Evolutionary conservation across 2,113 vertebrate genomes (phyloP).

Genomic region (Accipiter virgatus): DNA sequence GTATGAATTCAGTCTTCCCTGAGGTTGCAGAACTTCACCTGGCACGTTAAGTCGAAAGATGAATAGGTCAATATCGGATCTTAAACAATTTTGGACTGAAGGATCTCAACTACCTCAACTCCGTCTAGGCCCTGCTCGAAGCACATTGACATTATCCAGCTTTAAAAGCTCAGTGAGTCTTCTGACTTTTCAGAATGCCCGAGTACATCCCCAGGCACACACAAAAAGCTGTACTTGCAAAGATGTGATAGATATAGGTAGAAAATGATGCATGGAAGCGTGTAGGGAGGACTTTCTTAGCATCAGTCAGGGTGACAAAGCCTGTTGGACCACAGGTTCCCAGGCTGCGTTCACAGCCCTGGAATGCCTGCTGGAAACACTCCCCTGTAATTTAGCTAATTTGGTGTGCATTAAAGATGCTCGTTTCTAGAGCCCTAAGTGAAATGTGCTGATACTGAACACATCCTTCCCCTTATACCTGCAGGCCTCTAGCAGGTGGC

Average conservation of each 20-base stretch:
- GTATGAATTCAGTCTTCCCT: neutral
- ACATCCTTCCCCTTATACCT: neutral
- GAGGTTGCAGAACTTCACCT: neutral
- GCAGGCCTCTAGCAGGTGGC: neutral
- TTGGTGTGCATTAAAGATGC: neutral
- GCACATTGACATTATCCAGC: neutral
- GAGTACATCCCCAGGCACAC: neutral
- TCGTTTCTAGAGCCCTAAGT: neutral
- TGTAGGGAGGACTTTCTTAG: neutral
- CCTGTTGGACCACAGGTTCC: neutral
- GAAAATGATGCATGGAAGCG: neutral
- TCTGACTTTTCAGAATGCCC: neutral
- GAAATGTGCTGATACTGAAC: neutral
- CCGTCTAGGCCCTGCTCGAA: neutral
- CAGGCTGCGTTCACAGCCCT: neutral
- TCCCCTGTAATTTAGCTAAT: slow-evolving; percentile 20
- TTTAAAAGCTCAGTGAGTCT: neutral
- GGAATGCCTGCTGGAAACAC: neutral
- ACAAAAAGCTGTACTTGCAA: neutral
- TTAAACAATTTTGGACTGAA: neutral
- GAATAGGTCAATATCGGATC: neutral
- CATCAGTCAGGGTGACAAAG: neutral
- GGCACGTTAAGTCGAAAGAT: neutral
- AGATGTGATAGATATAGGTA: neutral
- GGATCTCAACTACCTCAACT: neutral